Evolutionary conservation across 2,888 invertebrate species (phyloP), one percentile per base, ranked within the genome.

Genomic region (Catocala nupta): DNA sequence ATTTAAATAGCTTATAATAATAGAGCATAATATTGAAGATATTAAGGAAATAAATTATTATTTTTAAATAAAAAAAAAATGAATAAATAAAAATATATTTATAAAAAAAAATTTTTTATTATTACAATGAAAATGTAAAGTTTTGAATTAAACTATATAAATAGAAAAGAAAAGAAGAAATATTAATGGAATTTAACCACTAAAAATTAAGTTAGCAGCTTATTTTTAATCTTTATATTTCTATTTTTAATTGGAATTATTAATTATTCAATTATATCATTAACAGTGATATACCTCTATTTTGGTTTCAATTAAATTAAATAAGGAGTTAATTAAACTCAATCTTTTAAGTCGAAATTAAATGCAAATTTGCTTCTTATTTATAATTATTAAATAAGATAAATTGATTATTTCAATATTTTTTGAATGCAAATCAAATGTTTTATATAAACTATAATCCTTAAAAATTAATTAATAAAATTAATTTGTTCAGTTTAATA

Each of bases 71-170:
- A 44, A 44, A 12, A 36, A n/a, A n/a, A n/a, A n/a, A n/a, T n/a
- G n/a, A n/a, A n/a, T n/a, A n/a, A n/a, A n/a, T n/a, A n/a, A n/a
- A n/a, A n/a, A n/a, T n/a, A 36, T 39, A 33, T 85, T 83, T 84
- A 84, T 84, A 87, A 84, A 88, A 85, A 86, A 65, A 71, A 2
- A 80, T 11, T 62, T 86, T 94, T 94, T 95, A 92, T 91, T 94
- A 94, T 95, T 95, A 95, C 93, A 95, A 81, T 95, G 95, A 95
- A 96, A 96, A 95, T 95, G 93, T 95, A 95, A 95, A 82, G 95
- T 96, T 95, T 96, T 95, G 67, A 8, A 43, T 89, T 95, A 95
- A 95, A 95, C 95, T 95, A 95, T 94, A 94, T 94, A 95, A 95
- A 94, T 91, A 44, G 3, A 25, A 25, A 25, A 3, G 4, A 3